Conservation (phyloP, 1,140 invertebrate species). For the Artemia franciscana region DNA sequence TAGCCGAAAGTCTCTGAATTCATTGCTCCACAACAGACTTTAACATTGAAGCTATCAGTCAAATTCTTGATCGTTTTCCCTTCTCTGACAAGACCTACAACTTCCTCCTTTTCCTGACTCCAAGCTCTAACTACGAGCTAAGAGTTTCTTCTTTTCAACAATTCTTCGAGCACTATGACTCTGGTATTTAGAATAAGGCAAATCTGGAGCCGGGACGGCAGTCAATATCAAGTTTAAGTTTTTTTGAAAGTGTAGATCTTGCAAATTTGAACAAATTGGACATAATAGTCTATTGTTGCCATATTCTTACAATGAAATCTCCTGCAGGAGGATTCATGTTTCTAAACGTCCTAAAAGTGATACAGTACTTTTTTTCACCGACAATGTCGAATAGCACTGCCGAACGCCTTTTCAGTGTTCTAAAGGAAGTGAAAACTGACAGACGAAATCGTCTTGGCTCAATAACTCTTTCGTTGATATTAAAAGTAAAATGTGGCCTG, state of each 20-base stretch:
- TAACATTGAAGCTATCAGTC: not conserved
- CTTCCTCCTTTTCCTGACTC: no score
- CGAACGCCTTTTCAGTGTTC: not conserved
- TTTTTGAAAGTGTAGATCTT: not conserved
- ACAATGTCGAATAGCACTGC: not conserved
- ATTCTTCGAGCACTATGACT: not conserved
- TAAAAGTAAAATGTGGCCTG: not conserved
- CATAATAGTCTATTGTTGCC: not conserved
- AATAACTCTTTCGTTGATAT: not conserved
- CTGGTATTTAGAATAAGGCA: not conserved
- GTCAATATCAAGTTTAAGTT: not conserved
- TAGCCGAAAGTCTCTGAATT: not conserved
- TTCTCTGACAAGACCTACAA: not conserved
- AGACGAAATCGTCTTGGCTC: not conserved
- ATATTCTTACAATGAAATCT: not conserved
- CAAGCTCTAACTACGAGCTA: not conserved
- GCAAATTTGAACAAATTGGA: not conserved
- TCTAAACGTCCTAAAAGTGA: not conserved
- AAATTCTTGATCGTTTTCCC: constrained; percentile 1
- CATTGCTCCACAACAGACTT: not conserved
- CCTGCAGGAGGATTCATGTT: not conserved
- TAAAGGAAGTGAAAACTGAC: not conserved
- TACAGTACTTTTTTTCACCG: not conserved
- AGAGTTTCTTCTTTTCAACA: not conserved
- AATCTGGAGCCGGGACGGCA: not conserved